Conservation (phyloP, 2,113 vertebrate genomes). For the Paradoxurus hermaphroditus region DNA sequence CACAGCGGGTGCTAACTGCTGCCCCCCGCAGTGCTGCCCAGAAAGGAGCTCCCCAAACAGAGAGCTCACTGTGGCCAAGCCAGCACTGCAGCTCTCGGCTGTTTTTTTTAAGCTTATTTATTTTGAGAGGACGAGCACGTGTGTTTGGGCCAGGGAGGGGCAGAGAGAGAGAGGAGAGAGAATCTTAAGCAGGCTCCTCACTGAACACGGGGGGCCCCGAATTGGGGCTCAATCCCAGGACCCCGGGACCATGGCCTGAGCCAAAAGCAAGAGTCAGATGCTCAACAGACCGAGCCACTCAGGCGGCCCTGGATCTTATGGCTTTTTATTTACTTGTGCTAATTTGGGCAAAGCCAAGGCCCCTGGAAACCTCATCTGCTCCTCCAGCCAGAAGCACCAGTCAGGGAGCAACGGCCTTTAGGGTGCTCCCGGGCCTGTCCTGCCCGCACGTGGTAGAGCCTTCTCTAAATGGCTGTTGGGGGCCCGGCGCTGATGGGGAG, state of each 20-base stretch:
- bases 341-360: not conserved
- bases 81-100: too few species aligned
- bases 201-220: too few species aligned
- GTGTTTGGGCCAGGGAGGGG: too few species aligned
- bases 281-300: too few species aligned
- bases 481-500: fast-evolving
- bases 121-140: too few species aligned
- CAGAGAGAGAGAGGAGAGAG: too few species aligned
- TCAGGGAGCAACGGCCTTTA: not conserved
- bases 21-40: not conserved
- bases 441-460: fast-evolving
- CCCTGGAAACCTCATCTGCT: not conserved
- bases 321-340: not conserved
- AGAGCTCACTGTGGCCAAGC: not conserved
- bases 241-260: too few species aligned
- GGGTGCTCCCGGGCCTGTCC: not conserved
- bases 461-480: not conserved
- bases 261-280: too few species aligned
- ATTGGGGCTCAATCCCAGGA: too few species aligned
- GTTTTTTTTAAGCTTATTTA: too few species aligned
- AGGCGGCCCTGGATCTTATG: not conserved
- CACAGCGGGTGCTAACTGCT: not conserved
- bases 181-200: too few species aligned
- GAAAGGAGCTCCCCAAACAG: not conserved
- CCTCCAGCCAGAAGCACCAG: fast-evolving